Conservation (phyloP, 2,113 vertebrate genomes). For the Pelecanoides urinatrix region DNA sequence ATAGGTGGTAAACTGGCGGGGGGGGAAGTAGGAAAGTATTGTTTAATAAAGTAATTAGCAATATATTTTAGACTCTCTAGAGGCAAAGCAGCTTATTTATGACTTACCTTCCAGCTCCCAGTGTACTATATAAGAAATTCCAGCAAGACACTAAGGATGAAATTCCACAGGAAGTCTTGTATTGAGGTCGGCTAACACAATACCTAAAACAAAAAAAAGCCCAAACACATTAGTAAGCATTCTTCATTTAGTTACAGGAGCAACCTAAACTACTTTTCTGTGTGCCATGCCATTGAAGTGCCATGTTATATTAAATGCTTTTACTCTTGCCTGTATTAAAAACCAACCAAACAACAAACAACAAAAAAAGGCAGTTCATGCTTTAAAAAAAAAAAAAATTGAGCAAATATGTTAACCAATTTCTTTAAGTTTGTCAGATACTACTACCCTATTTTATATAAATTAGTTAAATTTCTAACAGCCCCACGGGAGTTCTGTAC, state of each 20-base stretch:
- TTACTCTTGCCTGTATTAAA: background rate
- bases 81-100: background rate
- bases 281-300: background rate
- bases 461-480: background rate
- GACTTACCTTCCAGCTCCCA: constrained; percentile 92
- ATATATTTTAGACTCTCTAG: background rate
- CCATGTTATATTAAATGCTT: background rate
- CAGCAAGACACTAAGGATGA: constrained; percentile 96
- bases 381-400: background rate
- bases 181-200: constrained; percentile 96
- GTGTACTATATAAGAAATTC: constrained; percentile 96
- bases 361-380: background rate
- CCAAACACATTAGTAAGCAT: background rate
- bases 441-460: background rate
- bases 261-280: background rate
- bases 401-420: background rate
- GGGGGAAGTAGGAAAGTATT: too few relatives aligned
- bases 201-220: constrained; percentile 79
- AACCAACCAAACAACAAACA: too few relatives aligned
- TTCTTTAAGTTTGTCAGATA: background rate
- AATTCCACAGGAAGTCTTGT: constrained; percentile 98
- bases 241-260: background rate
- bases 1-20: constrained; percentile 93
- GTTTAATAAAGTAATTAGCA: background rate
- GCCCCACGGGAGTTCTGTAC: background rate